These are phyloP conservation scores for Lithophane leautieri DNA, from an alignment of 2,888 invertebrate species.

Conservation along the genomic window DNA sequence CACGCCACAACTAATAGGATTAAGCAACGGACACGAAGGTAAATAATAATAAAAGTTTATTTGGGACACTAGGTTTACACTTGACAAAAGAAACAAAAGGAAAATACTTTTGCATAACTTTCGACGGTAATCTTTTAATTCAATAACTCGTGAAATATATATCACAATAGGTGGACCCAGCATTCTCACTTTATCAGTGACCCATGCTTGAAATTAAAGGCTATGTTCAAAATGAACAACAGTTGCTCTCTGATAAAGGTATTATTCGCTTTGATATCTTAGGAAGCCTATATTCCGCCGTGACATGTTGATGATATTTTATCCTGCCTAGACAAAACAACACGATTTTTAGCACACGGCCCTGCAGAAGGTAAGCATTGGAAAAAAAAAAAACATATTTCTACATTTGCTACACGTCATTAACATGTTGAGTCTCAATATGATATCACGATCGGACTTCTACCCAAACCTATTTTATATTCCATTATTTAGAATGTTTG, in stretches of 20 bases:
- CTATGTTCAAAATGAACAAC: not conserved
- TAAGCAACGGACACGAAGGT: slow-evolving; percentile 88
- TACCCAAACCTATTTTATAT: slow-evolving; percentile 5
- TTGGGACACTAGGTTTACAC: too few relatives aligned
- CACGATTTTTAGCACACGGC: not conserved
- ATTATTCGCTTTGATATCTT: not conserved
- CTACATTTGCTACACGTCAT: not conserved
- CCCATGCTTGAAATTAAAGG: too few relatives aligned
- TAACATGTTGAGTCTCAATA: not conserved
- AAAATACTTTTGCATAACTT: too few relatives aligned
- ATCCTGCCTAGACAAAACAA: too few relatives aligned
- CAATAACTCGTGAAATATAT: slow-evolving; percentile 33
- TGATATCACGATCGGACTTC: slow-evolving; percentile 9
- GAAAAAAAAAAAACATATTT: not conserved
- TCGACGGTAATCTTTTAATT: too few relatives aligned
- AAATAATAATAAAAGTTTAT: too few relatives aligned
- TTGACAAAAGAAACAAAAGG: too few relatives aligned
- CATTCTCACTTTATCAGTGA: not conserved
- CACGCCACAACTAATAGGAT: slow-evolving; percentile 81
- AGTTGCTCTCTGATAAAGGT: not conserved
- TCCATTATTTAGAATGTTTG: slow-evolving; percentile 1
- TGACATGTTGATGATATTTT: not conserved
- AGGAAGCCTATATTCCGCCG: not conserved
- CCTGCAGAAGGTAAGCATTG: not conserved
- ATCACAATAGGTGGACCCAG: too few relatives aligned